Percentiles rank a stretch among this genome's conserved stretches.
Conservation (phyloP, 2,113 vertebrate genomes). For the Alethe castanea region DNA sequence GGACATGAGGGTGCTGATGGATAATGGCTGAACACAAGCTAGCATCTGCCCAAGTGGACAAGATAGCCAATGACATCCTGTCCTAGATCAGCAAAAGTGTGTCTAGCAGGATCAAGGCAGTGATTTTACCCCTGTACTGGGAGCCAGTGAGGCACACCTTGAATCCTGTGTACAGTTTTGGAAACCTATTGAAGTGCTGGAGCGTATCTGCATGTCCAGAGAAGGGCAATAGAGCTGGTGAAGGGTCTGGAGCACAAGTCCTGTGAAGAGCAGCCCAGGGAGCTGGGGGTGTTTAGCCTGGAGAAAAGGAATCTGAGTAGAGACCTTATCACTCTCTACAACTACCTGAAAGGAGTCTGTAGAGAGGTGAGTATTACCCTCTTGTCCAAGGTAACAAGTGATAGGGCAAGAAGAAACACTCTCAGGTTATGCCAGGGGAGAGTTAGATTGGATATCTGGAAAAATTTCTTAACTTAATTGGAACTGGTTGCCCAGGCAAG, state of each 20-base stretch:
- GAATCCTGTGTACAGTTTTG: neutral
- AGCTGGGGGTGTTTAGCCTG: neutral
- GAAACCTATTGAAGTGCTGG: neutral
- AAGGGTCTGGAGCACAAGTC: neutral
- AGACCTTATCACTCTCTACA: neutral
- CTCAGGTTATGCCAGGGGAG: neutral
- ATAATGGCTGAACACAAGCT: neutral
- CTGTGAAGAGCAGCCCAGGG: neutral
- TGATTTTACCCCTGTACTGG: neutral
- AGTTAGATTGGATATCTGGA: neutral
- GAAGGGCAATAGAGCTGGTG: neutral
- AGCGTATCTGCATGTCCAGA: rapidly evolving
- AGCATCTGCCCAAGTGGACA: neutral
- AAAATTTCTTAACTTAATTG: neutral
- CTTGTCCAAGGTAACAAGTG: neutral
- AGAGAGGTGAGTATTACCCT: too few species aligned
- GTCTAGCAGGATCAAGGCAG: neutral
- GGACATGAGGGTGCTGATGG: neutral
- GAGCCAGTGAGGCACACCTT: neutral
- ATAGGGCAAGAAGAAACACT: neutral
- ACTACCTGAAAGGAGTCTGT: neutral
- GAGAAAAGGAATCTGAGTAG: neutral
- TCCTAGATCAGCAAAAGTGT: neutral
- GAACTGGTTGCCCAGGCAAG: neutral
- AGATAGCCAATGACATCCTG: neutral